Evolutionary conservation across 2,113 vertebrate genomes (phyloP).

Genomic region (Hippocampus barbouri): DNA sequence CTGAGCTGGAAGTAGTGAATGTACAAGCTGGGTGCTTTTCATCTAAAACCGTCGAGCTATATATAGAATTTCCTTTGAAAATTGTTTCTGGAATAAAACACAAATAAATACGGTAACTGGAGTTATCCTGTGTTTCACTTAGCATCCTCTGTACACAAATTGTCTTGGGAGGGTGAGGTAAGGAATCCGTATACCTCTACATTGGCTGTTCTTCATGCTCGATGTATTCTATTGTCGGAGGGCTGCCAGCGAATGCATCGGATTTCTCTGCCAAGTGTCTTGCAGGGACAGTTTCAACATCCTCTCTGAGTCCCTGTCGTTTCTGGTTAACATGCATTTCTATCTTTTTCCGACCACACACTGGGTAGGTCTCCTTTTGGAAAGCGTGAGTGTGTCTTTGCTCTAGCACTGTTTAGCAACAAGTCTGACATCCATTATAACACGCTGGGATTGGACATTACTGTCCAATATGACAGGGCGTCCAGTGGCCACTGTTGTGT

Average conservation of each 20-base stretch:
- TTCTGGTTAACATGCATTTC: conserved; percentile 4
- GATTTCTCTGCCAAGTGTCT: conserved; percentile 51
- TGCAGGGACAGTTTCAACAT: conserved; percentile 31
- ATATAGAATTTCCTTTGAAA: conserved; percentile 12
- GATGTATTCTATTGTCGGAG: conserved; percentile 6
- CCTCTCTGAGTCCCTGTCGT: conserved; percentile 18
- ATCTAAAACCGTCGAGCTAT: not conserved
- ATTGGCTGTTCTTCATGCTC: conserved; percentile 1
- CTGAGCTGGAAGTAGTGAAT: conserved; percentile 2
- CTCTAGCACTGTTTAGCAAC: not conserved
- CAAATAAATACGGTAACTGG: conserved; percentile 18
- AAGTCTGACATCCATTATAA: not conserved
- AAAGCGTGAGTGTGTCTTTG: not conserved
- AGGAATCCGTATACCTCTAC: not conserved
- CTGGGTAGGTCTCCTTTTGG: not conserved
- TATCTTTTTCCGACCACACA: conserved; percentile 5
- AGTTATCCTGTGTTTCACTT: conserved; percentile 21
- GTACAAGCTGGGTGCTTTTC: not conserved
- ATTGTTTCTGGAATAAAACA: conserved; percentile 10
- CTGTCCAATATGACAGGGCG: not conserved
- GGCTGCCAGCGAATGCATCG: conserved; percentile 38
- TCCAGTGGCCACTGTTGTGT: not conserved
- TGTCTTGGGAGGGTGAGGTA: conserved; percentile 18
- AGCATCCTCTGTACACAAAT: conserved; percentile 17
- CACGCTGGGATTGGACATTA: not conserved